Conservation (phyloP, 2,888 invertebrate genomes). For the Encarsia formosa region DNA sequence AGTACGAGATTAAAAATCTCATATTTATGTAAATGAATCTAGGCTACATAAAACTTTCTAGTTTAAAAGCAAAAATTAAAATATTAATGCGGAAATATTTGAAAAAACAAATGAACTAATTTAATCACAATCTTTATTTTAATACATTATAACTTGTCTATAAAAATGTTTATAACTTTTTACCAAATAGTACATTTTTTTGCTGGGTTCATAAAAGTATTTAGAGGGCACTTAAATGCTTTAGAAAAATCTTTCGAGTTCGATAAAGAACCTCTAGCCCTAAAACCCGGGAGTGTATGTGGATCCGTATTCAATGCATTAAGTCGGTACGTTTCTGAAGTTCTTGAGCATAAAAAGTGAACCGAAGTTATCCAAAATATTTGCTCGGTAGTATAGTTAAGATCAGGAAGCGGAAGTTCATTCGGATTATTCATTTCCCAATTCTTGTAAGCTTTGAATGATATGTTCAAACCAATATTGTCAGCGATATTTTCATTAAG, state of each 20-base stretch:
- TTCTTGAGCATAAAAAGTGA: conserved; percentile 4
- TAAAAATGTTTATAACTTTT: too few species aligned
- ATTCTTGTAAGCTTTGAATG: conserved; percentile 1
- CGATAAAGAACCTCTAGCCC: not conserved
- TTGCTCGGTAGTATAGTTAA: conserved; percentile 13
- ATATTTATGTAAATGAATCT: too few species aligned
- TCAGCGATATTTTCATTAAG: conserved; percentile 12
- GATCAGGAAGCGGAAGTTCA: not conserved
- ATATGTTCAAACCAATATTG: conserved; percentile 1
- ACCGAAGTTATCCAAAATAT: conserved; percentile 10
- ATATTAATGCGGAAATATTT: too few species aligned
- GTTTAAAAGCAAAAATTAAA: too few species aligned
- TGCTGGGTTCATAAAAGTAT: conserved; percentile 8
- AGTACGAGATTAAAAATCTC: too few species aligned
- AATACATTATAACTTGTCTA: too few species aligned
- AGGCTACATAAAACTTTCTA: too few species aligned
- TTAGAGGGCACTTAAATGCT: conserved; percentile 4
- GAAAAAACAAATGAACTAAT: too few species aligned
- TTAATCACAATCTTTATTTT: too few species aligned
- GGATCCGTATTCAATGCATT: not conserved
- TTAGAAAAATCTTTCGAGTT: conserved; percentile 4
- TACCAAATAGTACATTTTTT: conserved; percentile 8
- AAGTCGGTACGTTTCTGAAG: not conserved
- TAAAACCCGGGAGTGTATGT: conserved; percentile 5
- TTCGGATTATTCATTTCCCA: not conserved